phyloP scores from a whole-genome alignment of 30 jellyfish, hydroid and myxozoan genomes.

The Morbakka virulenta region DNA sequence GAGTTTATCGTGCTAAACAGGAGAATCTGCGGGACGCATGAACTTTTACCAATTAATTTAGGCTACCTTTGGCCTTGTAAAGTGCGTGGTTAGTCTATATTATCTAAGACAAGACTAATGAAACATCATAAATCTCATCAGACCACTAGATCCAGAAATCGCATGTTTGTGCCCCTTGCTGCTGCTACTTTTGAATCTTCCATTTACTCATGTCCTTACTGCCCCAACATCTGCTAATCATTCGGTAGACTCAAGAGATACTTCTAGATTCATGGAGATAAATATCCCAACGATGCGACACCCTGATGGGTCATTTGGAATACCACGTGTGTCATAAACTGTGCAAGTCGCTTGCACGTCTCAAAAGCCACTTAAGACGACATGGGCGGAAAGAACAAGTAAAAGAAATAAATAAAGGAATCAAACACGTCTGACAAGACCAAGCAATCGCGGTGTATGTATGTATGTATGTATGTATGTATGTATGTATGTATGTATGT shows the following conservation, averaged over 20 bases:
- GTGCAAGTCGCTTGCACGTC: not conserved
- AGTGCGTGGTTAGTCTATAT: not conserved
- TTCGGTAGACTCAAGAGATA: too few relatives aligned
- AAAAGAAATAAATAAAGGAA: not conserved
- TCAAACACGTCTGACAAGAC: not conserved
- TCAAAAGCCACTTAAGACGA: not conserved
- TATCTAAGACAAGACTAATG: not conserved
- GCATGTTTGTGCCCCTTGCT: too few relatives aligned
- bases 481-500: not conserved
- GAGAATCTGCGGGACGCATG: not conserved
- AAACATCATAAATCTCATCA: not conserved
- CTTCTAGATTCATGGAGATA: too few relatives aligned
- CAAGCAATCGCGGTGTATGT: not conserved
- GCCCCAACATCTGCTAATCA: too few relatives aligned
- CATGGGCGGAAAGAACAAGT: not conserved
- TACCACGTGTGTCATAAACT: not conserved
- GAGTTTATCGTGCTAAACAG: not conserved
- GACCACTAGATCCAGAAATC: not conserved
- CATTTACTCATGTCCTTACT: too few relatives aligned
- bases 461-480: not conserved
- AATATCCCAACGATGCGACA: too few relatives aligned
- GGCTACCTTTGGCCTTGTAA: not conserved
- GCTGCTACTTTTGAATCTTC: too few relatives aligned
- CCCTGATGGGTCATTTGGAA: not conserved
- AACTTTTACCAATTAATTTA: not conserved